phyloP scores from a whole-genome alignment of 2,888 invertebrate genomes.

The Tricholauxania praeusta region DNA sequence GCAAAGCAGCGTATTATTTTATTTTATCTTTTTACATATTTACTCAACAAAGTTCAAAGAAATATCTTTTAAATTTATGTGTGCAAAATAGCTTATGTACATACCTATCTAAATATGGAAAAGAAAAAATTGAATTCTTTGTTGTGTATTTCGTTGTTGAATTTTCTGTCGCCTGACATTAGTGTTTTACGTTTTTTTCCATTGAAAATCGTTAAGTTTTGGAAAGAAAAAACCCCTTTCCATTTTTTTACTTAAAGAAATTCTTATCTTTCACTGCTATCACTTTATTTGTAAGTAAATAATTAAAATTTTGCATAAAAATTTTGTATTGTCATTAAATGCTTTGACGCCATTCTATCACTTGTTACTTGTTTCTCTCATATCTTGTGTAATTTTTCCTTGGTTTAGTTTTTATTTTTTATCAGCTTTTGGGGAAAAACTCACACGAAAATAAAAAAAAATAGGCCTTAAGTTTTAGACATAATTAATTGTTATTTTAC shows the following conservation, averaged over 20 bases:
- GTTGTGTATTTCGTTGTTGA: slow-evolving; percentile 29
- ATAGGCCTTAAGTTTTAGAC: too few species aligned
- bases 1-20: not conserved
- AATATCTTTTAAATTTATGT: slow-evolving; percentile 29
- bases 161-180: not conserved
- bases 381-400: too few species aligned
- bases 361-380: too few species aligned
- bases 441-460: too few species aligned
- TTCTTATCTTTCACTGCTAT: slow-evolving; percentile 15
- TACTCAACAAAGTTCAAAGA: slow-evolving; percentile 43
- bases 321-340: not conserved
- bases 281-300: not conserved
- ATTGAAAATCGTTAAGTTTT: too few species aligned
- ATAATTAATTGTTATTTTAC: too few species aligned
- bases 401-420: too few species aligned
- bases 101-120: too few species aligned
- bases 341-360: too few species aligned
- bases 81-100: not conserved
- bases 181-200: too few species aligned
- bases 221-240: not conserved
- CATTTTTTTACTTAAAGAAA: not conserved
- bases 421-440: too few species aligned
- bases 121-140: not conserved
- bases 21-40: not conserved
- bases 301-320: slow-evolving; percentile 25